Base-by-base conservation (phyloP, 35 echinoderm and acorn worm species). In the Lytechinus pictus region DNA sequence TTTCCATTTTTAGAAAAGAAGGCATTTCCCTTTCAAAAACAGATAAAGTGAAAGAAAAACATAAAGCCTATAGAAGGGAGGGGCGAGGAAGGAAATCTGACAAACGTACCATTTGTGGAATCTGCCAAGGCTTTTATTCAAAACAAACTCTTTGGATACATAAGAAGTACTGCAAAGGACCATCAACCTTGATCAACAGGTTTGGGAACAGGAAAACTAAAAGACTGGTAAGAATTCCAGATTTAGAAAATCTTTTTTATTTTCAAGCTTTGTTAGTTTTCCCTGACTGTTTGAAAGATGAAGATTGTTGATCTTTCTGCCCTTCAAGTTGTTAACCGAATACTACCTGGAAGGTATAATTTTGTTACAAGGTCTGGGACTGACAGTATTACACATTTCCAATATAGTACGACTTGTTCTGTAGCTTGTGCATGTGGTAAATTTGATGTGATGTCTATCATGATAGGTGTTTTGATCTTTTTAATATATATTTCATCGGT, bases 51-150 rank as follows among this genome's bases (percentile, higher is more conserved):
- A 89, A 89, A 89, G 51, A 89, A 51, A 89, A 89, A 6, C 27
- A n/a, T n/a, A n/a, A n/a, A 89, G 27, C 29, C 9, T 89, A 89
- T 29, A 8, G 33, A 29, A 89, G 87, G 51, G 87, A 89, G 87
- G 8, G 24, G 51, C 1, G 24, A 89, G 10, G 87, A 27, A 33
- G 33, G 21, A 21, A 27, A 89, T 27, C 29, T 89, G 28, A 52
- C 51, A 9, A 89, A 89, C 29, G 51, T 27, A 89, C 87, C 51
- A 89, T 89, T 89, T 89, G 87, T 89, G 87, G 87, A 29, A 44
- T 52, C 9, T 89, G 87, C 28, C 29, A 89, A 89, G 87, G 87
- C 51, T 89, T 89, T 89, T 89, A 89, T 89, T 89, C 87, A 3
- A 89, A 89, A 89, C 87, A 13, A 21, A 21, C 5, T 21, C 24